Percentiles rank a stretch among this genome's conserved stretches.
phyloP scores from a whole-genome alignment of 2,797 vertebrate species.

The Squalus acanthias region DNA sequence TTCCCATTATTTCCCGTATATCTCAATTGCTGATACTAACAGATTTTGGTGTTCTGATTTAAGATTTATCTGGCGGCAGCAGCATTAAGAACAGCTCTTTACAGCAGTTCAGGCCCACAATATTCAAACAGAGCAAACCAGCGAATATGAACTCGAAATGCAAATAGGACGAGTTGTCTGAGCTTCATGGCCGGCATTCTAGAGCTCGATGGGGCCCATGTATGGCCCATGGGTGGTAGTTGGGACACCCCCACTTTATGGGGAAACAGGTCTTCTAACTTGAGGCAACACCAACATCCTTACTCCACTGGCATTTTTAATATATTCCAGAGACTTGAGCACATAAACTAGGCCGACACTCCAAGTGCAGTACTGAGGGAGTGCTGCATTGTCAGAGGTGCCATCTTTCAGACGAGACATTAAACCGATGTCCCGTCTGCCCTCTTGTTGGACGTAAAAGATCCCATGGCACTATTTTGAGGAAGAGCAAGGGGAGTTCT shows the following conservation, averaged over 20 bases:
- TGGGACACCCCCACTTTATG: background rate
- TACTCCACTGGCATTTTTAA: background rate
- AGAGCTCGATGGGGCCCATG: background rate
- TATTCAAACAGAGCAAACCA: background rate
- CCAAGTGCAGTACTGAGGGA: background rate
- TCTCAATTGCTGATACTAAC: background rate
- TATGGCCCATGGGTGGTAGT: background rate
- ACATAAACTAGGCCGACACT: background rate
- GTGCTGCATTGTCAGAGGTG: background rate
- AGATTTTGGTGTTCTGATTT: slow-evolving; percentile 8
- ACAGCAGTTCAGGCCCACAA: background rate
- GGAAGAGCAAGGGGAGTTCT: background rate
- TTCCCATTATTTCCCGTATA: background rate
- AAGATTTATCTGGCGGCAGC: background rate
- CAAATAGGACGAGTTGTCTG: background rate
- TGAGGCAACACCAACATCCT: background rate
- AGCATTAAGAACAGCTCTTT: no score
- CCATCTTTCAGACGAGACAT: background rate
- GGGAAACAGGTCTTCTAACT: background rate
- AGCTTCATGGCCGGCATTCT: background rate
- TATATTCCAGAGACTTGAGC: background rate
- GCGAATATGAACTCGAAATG: background rate
- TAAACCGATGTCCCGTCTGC: background rate
- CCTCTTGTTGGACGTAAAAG: background rate
- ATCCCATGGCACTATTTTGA: background rate